Percentiles rank a stretch among this genome's conserved stretches.
Evolutionary conservation across 2,888 invertebrate genomes (phyloP).

Genomic region (Agonopterix subpropinquella): DNA sequence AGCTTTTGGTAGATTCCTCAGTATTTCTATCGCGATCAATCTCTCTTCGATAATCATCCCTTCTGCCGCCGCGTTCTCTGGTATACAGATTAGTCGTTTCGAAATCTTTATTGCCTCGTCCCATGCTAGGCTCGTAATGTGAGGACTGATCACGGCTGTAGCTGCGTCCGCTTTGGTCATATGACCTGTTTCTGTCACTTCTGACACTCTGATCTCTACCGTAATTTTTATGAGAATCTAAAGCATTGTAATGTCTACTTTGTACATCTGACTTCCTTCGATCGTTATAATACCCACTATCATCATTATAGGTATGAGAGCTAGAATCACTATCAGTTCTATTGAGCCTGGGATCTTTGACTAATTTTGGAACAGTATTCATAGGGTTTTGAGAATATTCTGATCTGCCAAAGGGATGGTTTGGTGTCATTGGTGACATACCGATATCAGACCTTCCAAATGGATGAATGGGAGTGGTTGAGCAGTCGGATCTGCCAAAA

Average conservation of each 20-base stretch:
- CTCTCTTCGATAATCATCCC: conserved; percentile 15
- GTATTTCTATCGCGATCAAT: conserved; percentile 20
- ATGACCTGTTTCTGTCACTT: conserved; percentile 22
- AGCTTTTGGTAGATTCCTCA: conserved; percentile 20
- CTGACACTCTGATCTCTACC: conserved; percentile 27
- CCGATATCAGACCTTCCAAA: conserved; percentile 27
- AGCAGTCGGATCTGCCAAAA: conserved; percentile 35
- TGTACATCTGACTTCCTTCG: conserved; percentile 28
- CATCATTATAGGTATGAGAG: conserved; percentile 28
- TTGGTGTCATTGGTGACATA: conserved; percentile 29
- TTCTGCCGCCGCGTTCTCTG: conserved; percentile 16
- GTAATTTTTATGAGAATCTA: conserved; percentile 18
- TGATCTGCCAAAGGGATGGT: conserved; percentile 24
- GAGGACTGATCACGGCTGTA: conserved; percentile 21
- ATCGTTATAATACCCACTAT: conserved; percentile 18
- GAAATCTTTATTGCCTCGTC: conserved; percentile 20
- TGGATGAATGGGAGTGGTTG: conserved; percentile 27
- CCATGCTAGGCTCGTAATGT: conserved; percentile 21
- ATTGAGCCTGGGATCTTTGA: conserved; percentile 48
- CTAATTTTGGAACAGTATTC: neutral
- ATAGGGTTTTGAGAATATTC: conserved; percentile 13
- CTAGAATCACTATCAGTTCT: conserved; percentile 41
- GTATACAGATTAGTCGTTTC: conserved; percentile 19
- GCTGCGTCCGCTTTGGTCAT: conserved; percentile 23
- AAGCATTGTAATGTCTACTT: conserved; percentile 17